Evolutionary conservation across 2,888 invertebrate genomes (phyloP), one percentile per base, ranked within the genome.

Genomic region (Xanthia togata): DNA sequence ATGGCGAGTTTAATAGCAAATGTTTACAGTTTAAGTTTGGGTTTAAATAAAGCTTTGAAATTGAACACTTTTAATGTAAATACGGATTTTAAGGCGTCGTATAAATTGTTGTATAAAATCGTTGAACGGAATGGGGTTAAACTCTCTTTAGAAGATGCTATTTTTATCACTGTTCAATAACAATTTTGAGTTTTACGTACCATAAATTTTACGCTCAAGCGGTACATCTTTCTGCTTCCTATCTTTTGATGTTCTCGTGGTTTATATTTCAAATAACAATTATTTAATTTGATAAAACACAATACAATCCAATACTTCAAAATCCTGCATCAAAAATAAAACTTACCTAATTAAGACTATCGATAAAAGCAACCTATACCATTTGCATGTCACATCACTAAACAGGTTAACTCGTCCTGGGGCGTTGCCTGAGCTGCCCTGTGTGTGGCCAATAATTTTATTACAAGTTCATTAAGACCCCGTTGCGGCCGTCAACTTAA

Each of bases 391-490:
- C 73, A 76, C 94, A 88, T 85, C 95, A 87, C 94, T 95, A 89
- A 47, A 74, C 91, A 93, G 92, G 95, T 95, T 95, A 95, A 95
- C 94, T 95, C 94, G 92, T 93, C 93, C 91, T 91, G 93, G 96
- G 96, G 96, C 95, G 95, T 95, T 93, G 95, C 93, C 94, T 93
- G 92, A 90, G 91, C 93, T 93, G 93, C 95, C 92, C 96, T 93
- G 94, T 96, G 94, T 96, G 96, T 95, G 94, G 95, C 95, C 96
- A 96, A 96, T 96, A 96, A 96, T 96, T 96, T 96, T 95, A 96
- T 96, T 96, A 96, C 95, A 94, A 94, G 94, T 96, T 96, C 95
- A 96, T 96, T 96, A 96, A 94, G 94, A 94, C 91, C 91, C 91
- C 91, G 91, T 93, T 92, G 93, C 90, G 93, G 91, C 85, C 90